Base-by-base conservation (phyloP, 2,888 invertebrate species). In the Steinernema scapterisci region DNA sequence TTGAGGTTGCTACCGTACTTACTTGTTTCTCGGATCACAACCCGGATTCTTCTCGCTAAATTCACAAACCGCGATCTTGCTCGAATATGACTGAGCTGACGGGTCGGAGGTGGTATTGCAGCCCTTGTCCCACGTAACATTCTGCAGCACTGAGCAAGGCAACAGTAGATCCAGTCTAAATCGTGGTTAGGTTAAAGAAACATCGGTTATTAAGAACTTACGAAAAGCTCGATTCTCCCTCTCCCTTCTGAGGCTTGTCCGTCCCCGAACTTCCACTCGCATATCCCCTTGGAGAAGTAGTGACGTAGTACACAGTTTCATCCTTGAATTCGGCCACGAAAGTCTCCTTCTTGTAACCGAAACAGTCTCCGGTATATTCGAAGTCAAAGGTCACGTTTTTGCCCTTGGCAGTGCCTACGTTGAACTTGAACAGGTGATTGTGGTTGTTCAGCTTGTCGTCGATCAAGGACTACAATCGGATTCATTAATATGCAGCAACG, bases 201-300 rank as follows among this genome's bases (percentile, higher is more conserved):
- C 6, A n/a, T 5, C 13, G 16, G 27, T 11, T 31, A 1, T 13
- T 5, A n/a, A n/a, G n/a, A n/a, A 27, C 63, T 16, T 7, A 63
- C 63, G 11, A 38, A 13, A 51, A 43, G 43, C 71, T 71, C 1
- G 71, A 71, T 19, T 71, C 27, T 27, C 71, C 44, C 16, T 71
- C 44, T 71, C 71, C 71, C 44, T 71, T 43, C 16, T 71, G 71
- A 13, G 71, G 71, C 27, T 71, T 71, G 1, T 1, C 19, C 2
- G 23, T 38, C 11, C 5, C 16, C 11, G 51, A 48, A 6, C 13
- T 71, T 43, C 27, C 51, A 1, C 23, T 13, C 13, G 44, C 9
- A 16, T 23, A 6, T 16, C 71, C 71, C 16, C 43, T 23, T 44
- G 71, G 51, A 11, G 71, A 31, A 2, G 63, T 63, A 6, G 63